phyloP scores from a whole-genome alignment of 2,888 invertebrate species.

The Sicus ferrugineus region DNA sequence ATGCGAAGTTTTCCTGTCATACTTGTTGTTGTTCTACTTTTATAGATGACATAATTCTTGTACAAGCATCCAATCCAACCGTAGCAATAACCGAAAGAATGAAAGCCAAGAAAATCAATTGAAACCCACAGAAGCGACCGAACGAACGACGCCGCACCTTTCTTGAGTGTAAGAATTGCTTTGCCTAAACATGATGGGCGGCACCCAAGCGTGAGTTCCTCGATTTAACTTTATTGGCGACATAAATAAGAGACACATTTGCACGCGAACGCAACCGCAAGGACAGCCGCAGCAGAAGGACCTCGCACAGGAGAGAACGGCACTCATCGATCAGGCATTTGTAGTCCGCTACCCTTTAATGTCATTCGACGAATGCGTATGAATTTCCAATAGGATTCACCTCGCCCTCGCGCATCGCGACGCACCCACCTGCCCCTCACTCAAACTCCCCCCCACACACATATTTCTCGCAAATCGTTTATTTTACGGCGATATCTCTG shows the following conservation, averaged over 20 bases:
- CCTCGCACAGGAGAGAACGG: not conserved
- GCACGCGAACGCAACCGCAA: conserved; percentile 2
- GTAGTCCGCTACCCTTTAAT: conserved; percentile 22
- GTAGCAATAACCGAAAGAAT: too few species aligned
- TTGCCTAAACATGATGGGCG: conserved; percentile 12
- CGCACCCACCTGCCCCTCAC: not conserved
- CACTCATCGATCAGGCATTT: not conserved
- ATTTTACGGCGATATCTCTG: conserved; percentile 41
- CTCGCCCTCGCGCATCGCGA: not conserved
- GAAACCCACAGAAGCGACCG: not conserved
- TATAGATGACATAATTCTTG: too few species aligned
- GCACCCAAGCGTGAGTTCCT: conserved; percentile 34
- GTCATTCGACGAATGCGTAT: conserved; percentile 1
- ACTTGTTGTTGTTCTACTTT: not conserved
- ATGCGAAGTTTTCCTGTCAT: not conserved
- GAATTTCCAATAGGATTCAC: conserved; percentile 8
- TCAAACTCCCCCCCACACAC: not conserved
- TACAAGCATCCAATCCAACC: too few species aligned
- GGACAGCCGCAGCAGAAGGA: not conserved
- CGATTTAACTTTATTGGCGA: conserved; percentile 47
- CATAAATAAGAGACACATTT: conserved; percentile 39
- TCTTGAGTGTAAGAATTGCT: conserved; percentile 5
- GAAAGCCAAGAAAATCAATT: too few species aligned
- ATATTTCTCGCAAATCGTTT: conserved; percentile 28
- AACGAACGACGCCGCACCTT: conserved; percentile 13